Conservation (phyloP, 2,797 vertebrate genomes). For the Meda fulgida region DNA sequence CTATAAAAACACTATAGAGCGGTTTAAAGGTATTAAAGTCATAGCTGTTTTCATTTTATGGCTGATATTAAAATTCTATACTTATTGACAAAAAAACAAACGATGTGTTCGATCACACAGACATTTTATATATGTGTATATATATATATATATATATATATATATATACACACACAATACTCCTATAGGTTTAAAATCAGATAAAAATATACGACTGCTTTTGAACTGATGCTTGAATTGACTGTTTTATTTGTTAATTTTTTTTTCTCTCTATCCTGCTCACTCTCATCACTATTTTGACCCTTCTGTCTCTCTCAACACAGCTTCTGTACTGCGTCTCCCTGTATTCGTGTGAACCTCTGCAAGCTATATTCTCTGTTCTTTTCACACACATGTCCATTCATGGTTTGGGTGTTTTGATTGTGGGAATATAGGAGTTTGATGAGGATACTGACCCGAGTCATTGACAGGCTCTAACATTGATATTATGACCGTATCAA, state of each 20-base stretch:
- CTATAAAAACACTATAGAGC: neutral
- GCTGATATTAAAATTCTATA: neutral
- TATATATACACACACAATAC: neutral
- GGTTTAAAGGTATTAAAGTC: neutral
- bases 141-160: too few relatives aligned
- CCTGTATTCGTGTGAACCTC: neutral
- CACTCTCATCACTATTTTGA: neutral
- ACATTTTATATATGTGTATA: too few relatives aligned
- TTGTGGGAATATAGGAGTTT: neutral
- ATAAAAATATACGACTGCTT: neutral
- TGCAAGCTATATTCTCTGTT: slow-evolving; percentile 20
- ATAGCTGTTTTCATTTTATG: neutral
- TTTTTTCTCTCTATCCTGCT: neutral
- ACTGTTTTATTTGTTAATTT: neutral
- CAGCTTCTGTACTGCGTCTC: neutral
- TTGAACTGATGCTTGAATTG: neutral
- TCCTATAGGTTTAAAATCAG: neutral
- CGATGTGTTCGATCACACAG: neutral
- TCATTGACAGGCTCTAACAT: slow-evolving; percentile 16
- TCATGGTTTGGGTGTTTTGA: neutral
- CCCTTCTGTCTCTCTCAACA: neutral
- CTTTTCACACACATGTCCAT: neutral
- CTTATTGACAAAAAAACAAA: neutral
- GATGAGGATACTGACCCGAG: slow-evolving; percentile 23
- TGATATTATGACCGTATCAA: neutral